Conservation (phyloP, 2,113 vertebrate species). For the Oncorhynchus mykiss region DNA sequence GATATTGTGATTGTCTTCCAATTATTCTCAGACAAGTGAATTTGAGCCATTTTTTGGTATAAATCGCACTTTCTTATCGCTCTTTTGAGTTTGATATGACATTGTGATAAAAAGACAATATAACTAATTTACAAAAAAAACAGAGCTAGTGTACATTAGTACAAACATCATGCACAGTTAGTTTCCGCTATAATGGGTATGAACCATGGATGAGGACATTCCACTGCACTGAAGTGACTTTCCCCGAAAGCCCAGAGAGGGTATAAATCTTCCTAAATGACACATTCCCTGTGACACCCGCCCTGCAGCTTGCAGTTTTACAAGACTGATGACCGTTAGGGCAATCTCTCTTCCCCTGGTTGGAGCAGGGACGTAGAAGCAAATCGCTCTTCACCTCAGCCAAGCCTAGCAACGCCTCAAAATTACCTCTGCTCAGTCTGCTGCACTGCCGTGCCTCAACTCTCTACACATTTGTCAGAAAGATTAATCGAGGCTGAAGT, state of each 20-base stretch:
- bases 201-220: too few species aligned
- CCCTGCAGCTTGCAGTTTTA: slow-evolving; percentile 1
- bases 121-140: too few species aligned
- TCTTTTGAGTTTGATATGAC: too few species aligned
- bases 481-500: slow-evolving; percentile 45
- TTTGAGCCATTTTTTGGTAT: too few species aligned
- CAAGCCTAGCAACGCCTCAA: slow-evolving; percentile 20
- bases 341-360: slow-evolving; percentile 15
- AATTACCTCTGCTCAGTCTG: background rate
- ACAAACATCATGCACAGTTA: too few species aligned
- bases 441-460: background rate
- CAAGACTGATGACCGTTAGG: slow-evolving; percentile 19
- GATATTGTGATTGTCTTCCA: background rate
- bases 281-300: slow-evolving; percentile 19
- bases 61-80: too few species aligned
- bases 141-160: too few species aligned
- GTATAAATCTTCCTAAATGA: slow-evolving; percentile 20
- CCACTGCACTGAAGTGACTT: too few species aligned
- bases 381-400: slow-evolving; percentile 3
- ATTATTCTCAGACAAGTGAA: background rate
- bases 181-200: too few species aligned
- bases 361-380: background rate
- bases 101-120: too few species aligned
- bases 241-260: background rate
- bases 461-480: slow-evolving; percentile 26